Conservation (phyloP, 2,797 vertebrate species). For the Ctenopoma multispine region DNA sequence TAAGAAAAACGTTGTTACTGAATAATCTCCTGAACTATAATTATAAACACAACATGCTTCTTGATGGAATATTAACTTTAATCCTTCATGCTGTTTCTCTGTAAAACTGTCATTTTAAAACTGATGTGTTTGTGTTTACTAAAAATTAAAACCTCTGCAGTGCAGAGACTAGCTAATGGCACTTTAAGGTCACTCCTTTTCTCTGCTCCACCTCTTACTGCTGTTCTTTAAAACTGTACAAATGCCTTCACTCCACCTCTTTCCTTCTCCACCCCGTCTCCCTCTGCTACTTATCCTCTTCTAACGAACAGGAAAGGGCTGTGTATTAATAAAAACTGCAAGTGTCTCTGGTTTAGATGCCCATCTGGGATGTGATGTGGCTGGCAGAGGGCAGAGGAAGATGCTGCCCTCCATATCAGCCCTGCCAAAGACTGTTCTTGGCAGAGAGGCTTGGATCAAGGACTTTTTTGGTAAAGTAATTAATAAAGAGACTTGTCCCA, state of each 20-base stretch:
- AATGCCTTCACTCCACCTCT: constrained; percentile 44
- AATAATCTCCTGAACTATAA: not conserved
- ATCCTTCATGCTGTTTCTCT: constrained; percentile 7
- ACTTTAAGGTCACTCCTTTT: constrained; percentile 54
- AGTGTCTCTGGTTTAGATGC: constrained; percentile 43
- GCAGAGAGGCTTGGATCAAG: constrained; percentile 43
- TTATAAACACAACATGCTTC: not conserved
- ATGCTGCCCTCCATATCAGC: constrained; percentile 47
- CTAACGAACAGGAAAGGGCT: constrained; percentile 38
- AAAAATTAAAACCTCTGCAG: constrained; percentile 27
- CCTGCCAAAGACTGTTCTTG: constrained; percentile 57
- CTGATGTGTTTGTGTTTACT: constrained; percentile 7
- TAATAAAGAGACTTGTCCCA: constrained; percentile 58
- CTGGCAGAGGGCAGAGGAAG: constrained; percentile 58
- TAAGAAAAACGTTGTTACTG: not conserved
- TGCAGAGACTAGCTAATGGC: constrained; percentile 7
- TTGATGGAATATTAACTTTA: not conserved
- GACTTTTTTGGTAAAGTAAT: constrained; percentile 50
- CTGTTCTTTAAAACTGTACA: constrained; percentile 40
- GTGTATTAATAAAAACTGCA: constrained; percentile 44
- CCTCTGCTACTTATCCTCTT: constrained; percentile 41
- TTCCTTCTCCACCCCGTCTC: constrained; percentile 43
- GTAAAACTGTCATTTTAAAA: constrained; percentile 15
- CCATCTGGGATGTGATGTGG: constrained; percentile 69
- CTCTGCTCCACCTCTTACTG: constrained; percentile 38